Evolutionary conservation across 2,888 invertebrate genomes (phyloP).

Genomic region (Aproaerema taeniolella): DNA sequence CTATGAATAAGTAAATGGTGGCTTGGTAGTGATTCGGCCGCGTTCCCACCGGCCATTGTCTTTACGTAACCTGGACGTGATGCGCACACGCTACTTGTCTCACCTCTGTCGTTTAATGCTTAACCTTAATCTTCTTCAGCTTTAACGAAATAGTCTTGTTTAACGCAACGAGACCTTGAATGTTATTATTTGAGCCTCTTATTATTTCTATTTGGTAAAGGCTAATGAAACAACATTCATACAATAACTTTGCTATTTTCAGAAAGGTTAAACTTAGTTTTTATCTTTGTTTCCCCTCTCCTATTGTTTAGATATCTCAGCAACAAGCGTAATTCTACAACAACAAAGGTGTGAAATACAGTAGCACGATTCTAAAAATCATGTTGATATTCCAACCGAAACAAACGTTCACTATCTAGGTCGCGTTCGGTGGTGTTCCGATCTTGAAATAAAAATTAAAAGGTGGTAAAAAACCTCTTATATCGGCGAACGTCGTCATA

Average conservation of each 20-base stretch:
- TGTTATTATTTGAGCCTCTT: no score
- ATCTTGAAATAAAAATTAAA: constrained; percentile 20
- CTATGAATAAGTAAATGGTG: constrained; percentile 56
- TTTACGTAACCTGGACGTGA: constrained; percentile 61
- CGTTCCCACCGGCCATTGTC: constrained; percentile 68
- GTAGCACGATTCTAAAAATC: constrained; percentile 1
- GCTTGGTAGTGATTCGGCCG: constrained; percentile 49
- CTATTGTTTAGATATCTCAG: constrained; percentile 52
- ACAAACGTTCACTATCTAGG: no score
- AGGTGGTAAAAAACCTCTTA: constrained; percentile 21
- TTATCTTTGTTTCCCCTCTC: constrained; percentile 57
- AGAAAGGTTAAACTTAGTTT: no score
- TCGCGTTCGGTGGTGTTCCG: no score
- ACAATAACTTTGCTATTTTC: no score
- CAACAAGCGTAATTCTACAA: constrained; percentile 9
- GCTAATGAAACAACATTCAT: no score
- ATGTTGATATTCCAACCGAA: no score
- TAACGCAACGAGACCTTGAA: no score
- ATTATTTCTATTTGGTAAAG: no score
- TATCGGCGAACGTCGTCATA: constrained; percentile 33
- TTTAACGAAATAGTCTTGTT: no score
- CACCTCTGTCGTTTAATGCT: not conserved
- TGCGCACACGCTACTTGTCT: constrained; percentile 20
- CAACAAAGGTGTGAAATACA: constrained; percentile 13
- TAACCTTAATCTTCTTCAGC: no score